phyloP scores from a whole-genome alignment of 2,797 vertebrate species.

The Lutjanus campechanus region DNA sequence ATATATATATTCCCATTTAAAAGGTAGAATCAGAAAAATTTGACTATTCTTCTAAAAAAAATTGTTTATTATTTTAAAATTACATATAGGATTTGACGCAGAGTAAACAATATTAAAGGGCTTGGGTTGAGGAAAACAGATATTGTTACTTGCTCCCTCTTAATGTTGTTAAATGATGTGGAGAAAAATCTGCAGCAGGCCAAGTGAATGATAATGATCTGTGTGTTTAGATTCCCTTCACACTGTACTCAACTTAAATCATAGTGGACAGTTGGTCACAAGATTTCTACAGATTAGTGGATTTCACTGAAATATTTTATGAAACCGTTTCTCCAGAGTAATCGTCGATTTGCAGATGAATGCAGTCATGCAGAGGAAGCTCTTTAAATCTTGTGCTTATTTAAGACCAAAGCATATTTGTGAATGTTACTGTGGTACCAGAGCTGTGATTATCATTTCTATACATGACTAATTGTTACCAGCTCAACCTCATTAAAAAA shows the following conservation, averaged over 20 bases:
- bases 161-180: background rate
- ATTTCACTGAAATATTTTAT: background rate
- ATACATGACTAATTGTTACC: background rate
- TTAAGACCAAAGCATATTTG: slow-evolving; percentile 10
- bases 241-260: background rate
- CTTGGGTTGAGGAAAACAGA: too few relatives aligned
- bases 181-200: background rate
- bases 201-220: background rate
- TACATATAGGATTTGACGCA: too few relatives aligned
- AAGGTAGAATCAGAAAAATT: too few relatives aligned
- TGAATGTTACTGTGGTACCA: background rate
- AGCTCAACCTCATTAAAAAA: background rate
- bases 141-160: background rate
- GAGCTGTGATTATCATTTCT: background rate
- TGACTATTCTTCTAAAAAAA: too few relatives aligned
- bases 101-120: too few relatives aligned
- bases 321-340: background rate
- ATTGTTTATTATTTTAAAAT: too few relatives aligned
- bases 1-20: too few relatives aligned
- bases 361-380: background rate
- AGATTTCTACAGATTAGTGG: background rate
- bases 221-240: background rate
- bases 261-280: background rate
- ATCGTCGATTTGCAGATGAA: background rate
- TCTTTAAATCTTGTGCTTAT: slow-evolving; percentile 2